These are phyloP conservation scores for Pogoniulus pusillus DNA, from an alignment of 2,797 vertebrate species.

Conservation along the genomic window DNA sequence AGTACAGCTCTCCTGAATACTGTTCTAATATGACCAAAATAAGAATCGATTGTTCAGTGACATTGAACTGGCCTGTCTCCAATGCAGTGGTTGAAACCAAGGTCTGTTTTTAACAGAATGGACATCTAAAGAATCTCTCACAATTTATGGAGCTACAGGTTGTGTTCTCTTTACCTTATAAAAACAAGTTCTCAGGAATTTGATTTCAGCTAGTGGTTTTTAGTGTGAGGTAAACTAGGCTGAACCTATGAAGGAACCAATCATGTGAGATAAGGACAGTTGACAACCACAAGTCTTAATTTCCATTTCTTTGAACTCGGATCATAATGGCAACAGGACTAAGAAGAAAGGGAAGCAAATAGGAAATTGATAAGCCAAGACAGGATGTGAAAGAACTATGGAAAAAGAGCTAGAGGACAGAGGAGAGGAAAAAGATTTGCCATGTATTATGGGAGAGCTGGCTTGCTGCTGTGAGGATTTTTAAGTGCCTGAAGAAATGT, in stretches of 20 bases:
- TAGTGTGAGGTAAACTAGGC: neutral
- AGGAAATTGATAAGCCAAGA: neutral
- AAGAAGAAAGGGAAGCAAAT: neutral
- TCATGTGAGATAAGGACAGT: neutral
- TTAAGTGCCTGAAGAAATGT: neutral
- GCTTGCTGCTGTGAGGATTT: neutral
- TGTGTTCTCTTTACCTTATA: neutral
- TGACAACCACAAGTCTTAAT: neutral
- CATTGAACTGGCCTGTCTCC: neutral
- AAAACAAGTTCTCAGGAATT: neutral
- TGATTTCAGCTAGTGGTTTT: neutral
- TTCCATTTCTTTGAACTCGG: neutral
- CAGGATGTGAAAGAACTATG: neutral
- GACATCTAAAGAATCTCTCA: neutral
- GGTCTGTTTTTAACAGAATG: neutral
- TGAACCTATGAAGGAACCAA: neutral
- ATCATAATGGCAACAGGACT: neutral
- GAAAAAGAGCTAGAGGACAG: neutral
- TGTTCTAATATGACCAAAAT: neutral
- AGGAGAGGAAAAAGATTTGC: neutral
- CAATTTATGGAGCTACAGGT: neutral
- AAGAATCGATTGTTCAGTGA: neutral
- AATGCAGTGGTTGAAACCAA: neutral
- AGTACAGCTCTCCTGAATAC: neutral
- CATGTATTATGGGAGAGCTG: neutral